Percentiles rank a stretch among this genome's conserved stretches.
Conservation (phyloP, 2,113 vertebrate species). For the Acanthisitta chloris region DNA sequence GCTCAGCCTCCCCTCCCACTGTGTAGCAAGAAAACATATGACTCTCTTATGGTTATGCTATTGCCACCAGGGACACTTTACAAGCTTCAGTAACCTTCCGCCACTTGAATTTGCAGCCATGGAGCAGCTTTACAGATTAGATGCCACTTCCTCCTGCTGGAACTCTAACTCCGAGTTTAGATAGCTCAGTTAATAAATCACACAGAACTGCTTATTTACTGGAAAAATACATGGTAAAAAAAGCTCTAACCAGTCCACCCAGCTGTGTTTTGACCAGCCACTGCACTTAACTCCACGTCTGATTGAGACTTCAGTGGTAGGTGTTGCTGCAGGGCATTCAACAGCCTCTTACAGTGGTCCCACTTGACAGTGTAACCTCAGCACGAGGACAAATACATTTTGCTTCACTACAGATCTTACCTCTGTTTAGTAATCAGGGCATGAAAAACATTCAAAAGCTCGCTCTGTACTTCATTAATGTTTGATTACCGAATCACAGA, state of each 20-base stretch:
- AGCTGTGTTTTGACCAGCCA: not conserved
- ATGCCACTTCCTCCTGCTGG: not conserved
- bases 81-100: not conserved
- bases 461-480: not conserved
- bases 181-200: not conserved
- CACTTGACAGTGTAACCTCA: not conserved
- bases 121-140: not conserved
- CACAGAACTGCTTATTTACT: not conserved
- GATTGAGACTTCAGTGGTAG: not conserved
- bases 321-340: not conserved
- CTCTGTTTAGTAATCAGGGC: not conserved
- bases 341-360: not conserved
- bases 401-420: not conserved
- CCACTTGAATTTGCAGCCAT: not conserved
- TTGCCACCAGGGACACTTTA: not conserved
- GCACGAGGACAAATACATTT: not conserved
- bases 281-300: not conserved
- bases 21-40: not conserved
- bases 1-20: not conserved
- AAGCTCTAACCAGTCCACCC: not conserved
- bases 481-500: conserved; percentile 14
- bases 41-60: not conserved
- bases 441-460: not conserved
- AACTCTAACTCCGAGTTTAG: not conserved
- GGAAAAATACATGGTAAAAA: not conserved